Evolutionary conservation across 2,797 vertebrate genomes (phyloP).

Genomic region (Danio albolineatus): DNA sequence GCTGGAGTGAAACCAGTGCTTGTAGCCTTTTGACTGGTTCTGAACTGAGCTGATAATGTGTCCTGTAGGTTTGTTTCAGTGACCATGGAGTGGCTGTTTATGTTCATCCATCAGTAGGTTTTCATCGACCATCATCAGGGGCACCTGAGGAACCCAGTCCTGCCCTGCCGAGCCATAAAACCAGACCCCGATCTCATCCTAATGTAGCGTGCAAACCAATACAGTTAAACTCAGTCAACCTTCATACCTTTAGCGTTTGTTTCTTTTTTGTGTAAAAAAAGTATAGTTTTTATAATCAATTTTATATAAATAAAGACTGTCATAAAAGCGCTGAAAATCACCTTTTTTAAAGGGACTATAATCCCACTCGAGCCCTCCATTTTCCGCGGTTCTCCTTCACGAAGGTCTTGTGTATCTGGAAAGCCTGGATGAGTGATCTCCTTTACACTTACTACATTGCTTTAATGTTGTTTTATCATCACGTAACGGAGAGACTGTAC

Average conservation of each 20-base stretch:
- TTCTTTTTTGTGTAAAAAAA: slow-evolving; percentile 88
- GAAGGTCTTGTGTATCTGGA: slow-evolving; percentile 72
- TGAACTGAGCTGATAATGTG: slow-evolving; percentile 80
- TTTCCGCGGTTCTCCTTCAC: slow-evolving; percentile 66
- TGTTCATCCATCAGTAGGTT: slow-evolving; percentile 75
- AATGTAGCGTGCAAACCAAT: slow-evolving; percentile 81
- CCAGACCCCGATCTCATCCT: slow-evolving; percentile 77
- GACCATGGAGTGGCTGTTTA: slow-evolving; percentile 80
- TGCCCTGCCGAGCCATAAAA: slow-evolving; percentile 75
- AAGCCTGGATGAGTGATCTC: slow-evolving; percentile 81
- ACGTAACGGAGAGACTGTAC: slow-evolving; percentile 64
- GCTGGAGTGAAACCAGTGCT: slow-evolving; percentile 77
- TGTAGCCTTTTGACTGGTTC: slow-evolving; percentile 81
- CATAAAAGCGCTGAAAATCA: slow-evolving; percentile 83
- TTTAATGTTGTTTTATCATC: slow-evolving; percentile 76
- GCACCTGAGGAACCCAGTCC: slow-evolving; percentile 80
- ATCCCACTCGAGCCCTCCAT: slow-evolving; percentile 80
- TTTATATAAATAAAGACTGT: slow-evolving; percentile 92
- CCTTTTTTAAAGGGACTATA: slow-evolving; percentile 75
- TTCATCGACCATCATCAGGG: slow-evolving; percentile 83
- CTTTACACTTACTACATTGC: slow-evolving; percentile 63
- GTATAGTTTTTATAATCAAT: slow-evolving; percentile 99
- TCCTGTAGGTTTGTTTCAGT: slow-evolving; percentile 84
- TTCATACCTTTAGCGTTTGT: slow-evolving; percentile 84
- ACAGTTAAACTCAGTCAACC: slow-evolving; percentile 67